Evolutionary conservation across 1,140 invertebrate genomes (phyloP), one percentile per base, ranked within the genome.

Genomic region (Dinoponera quadriceps): DNA sequence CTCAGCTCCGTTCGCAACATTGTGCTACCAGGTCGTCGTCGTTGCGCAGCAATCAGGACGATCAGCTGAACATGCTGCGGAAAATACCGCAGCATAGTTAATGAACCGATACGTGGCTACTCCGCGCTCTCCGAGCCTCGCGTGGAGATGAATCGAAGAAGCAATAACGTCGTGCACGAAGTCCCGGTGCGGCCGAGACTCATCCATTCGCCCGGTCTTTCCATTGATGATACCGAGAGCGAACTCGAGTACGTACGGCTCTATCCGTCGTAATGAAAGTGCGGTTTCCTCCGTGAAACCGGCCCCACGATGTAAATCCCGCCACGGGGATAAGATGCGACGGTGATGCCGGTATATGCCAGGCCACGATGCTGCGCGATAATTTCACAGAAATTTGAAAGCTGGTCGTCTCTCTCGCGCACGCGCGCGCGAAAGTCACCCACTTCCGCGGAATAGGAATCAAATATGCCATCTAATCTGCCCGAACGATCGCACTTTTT

Each of bases 211-310:
- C 85, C 82, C 82, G 84, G 74, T 83, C 77, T 91, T 85, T 89
- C 85, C 91, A 91, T 92, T 91, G 91, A 91, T 90, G 88, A 89
- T 84, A 72, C 59, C 69, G 83, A 87, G 85, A 89, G 85, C 22
- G 86, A 91, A 85, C 84, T 78, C 85, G 84, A 86, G 65, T 86
- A 74, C 83, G 84, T 57, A n/a, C n/a, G n/a, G n/a, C 82, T 87
- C 82, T 48, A 16, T 75, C 65, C 66, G 63, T 68, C 59, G 66
- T 80, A 87, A 90, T 83, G 89, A 91, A 90, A 91, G 91, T 57
- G 60, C 55, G 71, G 85, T 86, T 88, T 84, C 83, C 55, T 81
- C 71, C 49, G 49, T 73, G 85, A 86, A 80, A 86, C 81, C 68
- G 68, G 78, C 84, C 81, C 44, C 27, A 48, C 33, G 49, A 66